Conservation (phyloP, 2,113 vertebrate genomes). For the Cyprinodon variegatus region DNA sequence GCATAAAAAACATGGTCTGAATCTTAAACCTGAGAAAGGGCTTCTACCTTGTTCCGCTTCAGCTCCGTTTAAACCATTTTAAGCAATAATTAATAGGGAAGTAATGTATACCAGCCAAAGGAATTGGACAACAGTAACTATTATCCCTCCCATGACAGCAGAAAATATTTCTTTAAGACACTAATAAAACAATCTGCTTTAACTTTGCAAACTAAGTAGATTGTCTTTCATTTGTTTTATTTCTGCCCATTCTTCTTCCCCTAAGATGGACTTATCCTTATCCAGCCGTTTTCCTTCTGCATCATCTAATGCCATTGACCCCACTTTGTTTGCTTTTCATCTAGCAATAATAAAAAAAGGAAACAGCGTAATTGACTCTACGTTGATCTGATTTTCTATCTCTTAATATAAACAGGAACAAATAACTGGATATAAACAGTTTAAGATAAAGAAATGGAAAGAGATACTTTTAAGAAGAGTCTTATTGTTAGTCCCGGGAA, state of each 20-base stretch:
- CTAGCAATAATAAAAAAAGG: neutral
- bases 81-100: neutral
- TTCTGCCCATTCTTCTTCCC: conserved; percentile 1
- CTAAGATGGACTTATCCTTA: neutral
- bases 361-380: neutral
- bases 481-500: neutral
- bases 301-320: neutral
- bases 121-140: neutral
- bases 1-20: neutral
- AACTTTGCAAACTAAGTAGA: neutral
- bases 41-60: neutral
- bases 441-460: neutral
- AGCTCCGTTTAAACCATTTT: neutral
- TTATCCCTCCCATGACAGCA: neutral
- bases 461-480: neutral
- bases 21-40: neutral
- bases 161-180: neutral
- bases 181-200: neutral
- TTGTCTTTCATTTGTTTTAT: neutral
- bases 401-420: conserved; percentile 3
- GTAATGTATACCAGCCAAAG: neutral
- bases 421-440: conserved; percentile 1
- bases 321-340: conserved; percentile 4
- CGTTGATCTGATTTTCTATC: conserved; percentile 10
- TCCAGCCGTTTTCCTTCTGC: neutral